These are phyloP conservation scores for Romanogobio albipinnatus DNA, from an alignment of 2,113 vertebrate genomes.

Conservation along the genomic window DNA sequence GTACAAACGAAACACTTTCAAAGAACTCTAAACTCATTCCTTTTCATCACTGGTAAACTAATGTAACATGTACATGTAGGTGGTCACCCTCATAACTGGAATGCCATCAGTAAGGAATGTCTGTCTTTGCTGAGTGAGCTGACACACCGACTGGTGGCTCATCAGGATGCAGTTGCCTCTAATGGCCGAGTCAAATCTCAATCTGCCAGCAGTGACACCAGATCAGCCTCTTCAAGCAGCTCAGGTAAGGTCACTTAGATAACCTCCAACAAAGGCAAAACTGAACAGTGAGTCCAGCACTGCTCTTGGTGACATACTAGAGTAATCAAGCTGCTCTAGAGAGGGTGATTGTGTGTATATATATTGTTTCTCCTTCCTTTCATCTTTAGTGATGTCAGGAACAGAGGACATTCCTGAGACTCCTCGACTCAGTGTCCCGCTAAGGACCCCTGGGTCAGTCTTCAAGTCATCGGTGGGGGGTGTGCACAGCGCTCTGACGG, in stretches of 20 bases:
- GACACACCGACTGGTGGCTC: conserved; percentile 84
- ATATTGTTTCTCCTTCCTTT: too few relatives aligned
- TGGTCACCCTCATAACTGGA: conserved; percentile 95
- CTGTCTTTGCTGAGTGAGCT: conserved; percentile 85
- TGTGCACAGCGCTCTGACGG: conserved; percentile 68
- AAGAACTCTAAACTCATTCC: not conserved
- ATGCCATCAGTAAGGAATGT: conserved; percentile 89
- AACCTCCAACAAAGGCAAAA: not conserved
- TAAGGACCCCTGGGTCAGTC: conserved; percentile 75
- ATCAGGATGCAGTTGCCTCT: conserved; percentile 88
- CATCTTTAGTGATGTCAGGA: conserved; percentile 63
- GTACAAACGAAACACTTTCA: conserved; percentile 68
- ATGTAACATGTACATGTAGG: conserved; percentile 72
- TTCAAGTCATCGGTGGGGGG: conserved; percentile 75
- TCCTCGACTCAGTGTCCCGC: conserved; percentile 65
- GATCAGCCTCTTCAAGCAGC: conserved; percentile 67
- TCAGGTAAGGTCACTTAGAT: conserved; percentile 64
- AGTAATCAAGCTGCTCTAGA: not conserved
- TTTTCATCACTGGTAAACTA: not conserved
- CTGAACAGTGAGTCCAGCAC: not conserved
- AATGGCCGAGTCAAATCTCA: conserved; percentile 85
- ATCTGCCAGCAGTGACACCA: conserved; percentile 71
- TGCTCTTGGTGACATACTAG: not conserved
- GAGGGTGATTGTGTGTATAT: not conserved
- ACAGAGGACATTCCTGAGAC: conserved; percentile 77